These are phyloP conservation scores for Brachionus plicatilis DNA, from an alignment of 1,140 invertebrate genomes.

Conservation along the genomic window DNA sequence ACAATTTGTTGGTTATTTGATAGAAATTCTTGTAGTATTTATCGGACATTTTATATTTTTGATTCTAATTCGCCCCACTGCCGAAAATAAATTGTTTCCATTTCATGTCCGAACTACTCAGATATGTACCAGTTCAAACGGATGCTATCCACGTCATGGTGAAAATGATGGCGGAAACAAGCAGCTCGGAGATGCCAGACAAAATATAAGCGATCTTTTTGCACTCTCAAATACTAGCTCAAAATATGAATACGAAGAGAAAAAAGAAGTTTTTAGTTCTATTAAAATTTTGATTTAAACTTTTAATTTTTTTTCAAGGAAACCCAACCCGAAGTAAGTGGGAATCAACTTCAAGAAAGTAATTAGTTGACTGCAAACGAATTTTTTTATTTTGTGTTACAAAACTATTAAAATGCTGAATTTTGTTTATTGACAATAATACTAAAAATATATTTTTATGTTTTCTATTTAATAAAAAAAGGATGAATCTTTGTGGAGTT, in stretches of 20 bases:
- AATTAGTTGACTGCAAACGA: not conserved
- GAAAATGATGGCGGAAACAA: conserved; percentile 15
- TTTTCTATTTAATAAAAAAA: no score
- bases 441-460: no score
- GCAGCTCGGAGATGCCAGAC: not conserved
- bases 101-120: conserved; percentile 78
- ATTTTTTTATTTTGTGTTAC: not conserved
- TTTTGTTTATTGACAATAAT: no score
- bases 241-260: conserved; percentile 4
- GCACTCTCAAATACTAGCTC: not conserved
- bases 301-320: not conserved
- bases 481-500: no score
- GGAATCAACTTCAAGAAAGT: not conserved
- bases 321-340: not conserved
- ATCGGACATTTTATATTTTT: conserved; percentile 65
- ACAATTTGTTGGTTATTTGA: conserved; percentile 71
- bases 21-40: conserved; percentile 67
- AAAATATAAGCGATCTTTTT: not conserved
- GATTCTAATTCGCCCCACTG: conserved; percentile 71
- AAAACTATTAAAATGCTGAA: no score
- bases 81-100: conserved; percentile 76
- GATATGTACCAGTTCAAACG: conserved; percentile 46
- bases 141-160: conserved; percentile 32
- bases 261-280: not conserved
- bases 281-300: not conserved